These are phyloP conservation scores for Salpingus planirostris DNA, from an alignment of 2,888 invertebrate species.

Conservation along the genomic window DNA sequence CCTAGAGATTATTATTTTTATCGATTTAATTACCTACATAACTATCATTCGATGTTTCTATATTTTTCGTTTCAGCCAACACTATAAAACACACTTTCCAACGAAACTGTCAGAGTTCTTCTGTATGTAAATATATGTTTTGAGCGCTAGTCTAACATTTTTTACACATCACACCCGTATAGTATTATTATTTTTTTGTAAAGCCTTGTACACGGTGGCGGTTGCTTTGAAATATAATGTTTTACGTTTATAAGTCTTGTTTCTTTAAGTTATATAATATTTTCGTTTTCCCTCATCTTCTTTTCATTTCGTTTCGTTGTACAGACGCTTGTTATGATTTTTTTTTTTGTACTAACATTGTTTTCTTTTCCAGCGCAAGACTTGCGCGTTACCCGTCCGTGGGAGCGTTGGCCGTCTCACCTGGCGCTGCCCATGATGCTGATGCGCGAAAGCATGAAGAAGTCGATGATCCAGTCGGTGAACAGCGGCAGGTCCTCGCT, in stretches of 20 bases:
- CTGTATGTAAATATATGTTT: constrained; percentile 5
- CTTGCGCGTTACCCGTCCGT: constrained; percentile 59
- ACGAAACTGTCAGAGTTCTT: no score
- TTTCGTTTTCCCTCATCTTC: constrained; percentile 3
- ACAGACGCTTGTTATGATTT: no score
- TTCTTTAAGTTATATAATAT: constrained; percentile 5
- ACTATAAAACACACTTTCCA: no score
- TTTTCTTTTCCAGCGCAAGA: constrained; percentile 52
- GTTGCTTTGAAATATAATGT: constrained; percentile 15
- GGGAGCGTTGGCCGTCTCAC: constrained; percentile 68
- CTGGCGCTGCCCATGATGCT: constrained; percentile 63
- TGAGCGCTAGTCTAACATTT: constrained; percentile 15
- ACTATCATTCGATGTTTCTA: no score
- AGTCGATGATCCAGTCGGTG: constrained; percentile 35
- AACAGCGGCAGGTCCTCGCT: constrained; percentile 21
- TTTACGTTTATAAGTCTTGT: constrained; percentile 10
- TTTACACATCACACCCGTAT: constrained; percentile 12
- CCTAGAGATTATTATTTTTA: no score
- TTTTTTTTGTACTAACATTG: constrained; percentile 16
- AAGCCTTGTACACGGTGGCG: constrained; percentile 15
- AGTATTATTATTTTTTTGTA: constrained; percentile 14
- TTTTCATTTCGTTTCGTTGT: constrained; percentile 3
- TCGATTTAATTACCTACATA: no score
- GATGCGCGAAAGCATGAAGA: constrained; percentile 46
- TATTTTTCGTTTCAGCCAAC: no score